These are phyloP conservation scores for Drosophila insularis DNA, from an alignment of 1,140 invertebrate genomes.

Conservation along the genomic window DNA sequence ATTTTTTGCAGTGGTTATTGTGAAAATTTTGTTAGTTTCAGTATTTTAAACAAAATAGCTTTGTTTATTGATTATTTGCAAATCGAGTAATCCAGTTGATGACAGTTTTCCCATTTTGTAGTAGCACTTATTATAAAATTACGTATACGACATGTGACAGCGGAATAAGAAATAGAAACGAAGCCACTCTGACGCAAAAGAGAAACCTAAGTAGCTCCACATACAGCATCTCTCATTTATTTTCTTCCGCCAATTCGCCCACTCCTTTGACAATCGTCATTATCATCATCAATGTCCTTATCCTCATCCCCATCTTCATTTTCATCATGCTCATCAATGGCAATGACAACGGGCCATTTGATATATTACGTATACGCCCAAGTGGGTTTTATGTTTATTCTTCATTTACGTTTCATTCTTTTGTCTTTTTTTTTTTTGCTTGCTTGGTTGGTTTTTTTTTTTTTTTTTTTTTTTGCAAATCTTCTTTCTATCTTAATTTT, in stretches of 20 bases:
- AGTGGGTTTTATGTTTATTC: slow-evolving; percentile 18
- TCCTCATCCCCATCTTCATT: neutral
- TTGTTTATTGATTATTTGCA: too few species aligned
- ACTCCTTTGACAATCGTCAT: neutral
- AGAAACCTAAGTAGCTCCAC: neutral
- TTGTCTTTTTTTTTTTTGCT: slow-evolving; percentile 12
- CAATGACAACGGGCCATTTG: slow-evolving; percentile 41
- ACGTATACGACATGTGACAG: slow-evolving; percentile 1
- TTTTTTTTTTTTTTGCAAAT: slow-evolving; percentile 38
- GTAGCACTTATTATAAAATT: neutral
- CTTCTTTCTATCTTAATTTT: slow-evolving; percentile 24
- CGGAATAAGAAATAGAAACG: slow-evolving; percentile 14
- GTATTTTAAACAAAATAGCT: too few species aligned
- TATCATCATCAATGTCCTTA: neutral
- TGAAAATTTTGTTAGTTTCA: too few species aligned
- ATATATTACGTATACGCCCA: slow-evolving; percentile 63
- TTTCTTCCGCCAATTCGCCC: neutral
- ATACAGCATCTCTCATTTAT: neutral
- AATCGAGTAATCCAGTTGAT: neutral
- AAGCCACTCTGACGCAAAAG: neutral
- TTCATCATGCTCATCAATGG: slow-evolving; percentile 19
- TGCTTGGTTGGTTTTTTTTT: slow-evolving; percentile 6
- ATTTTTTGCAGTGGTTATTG: too few species aligned
- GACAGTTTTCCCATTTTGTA: neutral
- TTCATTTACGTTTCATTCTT: neutral